Base-by-base conservation (phyloP, 2,113 vertebrate species). In the Leptosomus discolor region DNA sequence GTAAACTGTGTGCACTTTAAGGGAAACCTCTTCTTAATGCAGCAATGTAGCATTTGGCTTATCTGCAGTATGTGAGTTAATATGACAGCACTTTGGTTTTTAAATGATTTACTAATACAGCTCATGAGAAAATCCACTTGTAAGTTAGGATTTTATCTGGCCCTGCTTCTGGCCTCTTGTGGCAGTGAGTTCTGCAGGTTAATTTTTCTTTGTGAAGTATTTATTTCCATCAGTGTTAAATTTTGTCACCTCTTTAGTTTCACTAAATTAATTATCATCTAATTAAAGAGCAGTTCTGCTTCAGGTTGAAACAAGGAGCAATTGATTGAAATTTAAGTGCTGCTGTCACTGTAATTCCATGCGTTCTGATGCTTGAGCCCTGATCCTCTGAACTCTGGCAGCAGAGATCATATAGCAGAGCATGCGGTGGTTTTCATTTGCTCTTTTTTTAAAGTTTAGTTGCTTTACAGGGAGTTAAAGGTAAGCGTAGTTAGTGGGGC, bases 161-260 rank as follows among this genome's bases (percentile, higher is more conserved):
- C 60, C 82, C 21, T 0, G 0, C 65, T 76, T 26, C 19, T 85
- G 81, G n/a, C 70, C 41, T 79, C 60, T 87, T 73, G 48, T 34
- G 43, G 54, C 68, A 88, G 56, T 12, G 80, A 96, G 77, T 94
- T 89, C 83, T 89, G 32, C 48, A 69, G 68, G 73, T 87, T 95
- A 69, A 76, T 94, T 91, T 88, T 94, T 53, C 36, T 88, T 88
- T 11, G 24, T 88, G 17, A 64, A 53, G 61, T 71, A 69, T 92
- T 90, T 91, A 58, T 93, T 94, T 85, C 89, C 41, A 39, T 65
- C 46, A 13, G 50, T 11, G 23, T 92, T 94, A 76, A 36, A 57
- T 85, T 92, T 71, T 91, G 77, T 85, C 73, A 90, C 81, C 91
- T 80, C 95, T 85, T 90, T 79, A 70, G 74, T 95, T 92, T 92